Evolutionary conservation across 92 coral and sea anemone genomes (phyloP), one percentile per base, ranked within the genome.

Genomic region (Scolanthus callimorphus): DNA sequence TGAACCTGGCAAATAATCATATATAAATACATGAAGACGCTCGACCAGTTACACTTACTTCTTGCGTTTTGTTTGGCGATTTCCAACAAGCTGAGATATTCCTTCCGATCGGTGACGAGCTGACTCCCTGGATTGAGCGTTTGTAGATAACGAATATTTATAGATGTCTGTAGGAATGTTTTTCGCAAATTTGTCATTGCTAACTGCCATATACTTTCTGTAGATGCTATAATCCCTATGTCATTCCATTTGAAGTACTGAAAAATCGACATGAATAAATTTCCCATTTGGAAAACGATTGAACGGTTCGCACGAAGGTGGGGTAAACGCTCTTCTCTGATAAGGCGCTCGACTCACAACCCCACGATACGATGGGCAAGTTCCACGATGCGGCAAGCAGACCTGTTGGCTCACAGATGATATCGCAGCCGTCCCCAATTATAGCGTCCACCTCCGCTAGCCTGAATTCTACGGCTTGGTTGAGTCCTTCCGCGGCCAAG

Each of bases 281-380:
- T 77, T 20, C 88, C 95, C 88, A 76, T 81, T 58, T 81, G 27
- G 95, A 81, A 54, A 86, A 86, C 3, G 95, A 81, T 1, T 86
- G 90, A 2, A 81, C 89, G 3, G 95, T 86, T 44, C 95, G 71
- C 27, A 78, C 89, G 52, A 86, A 86, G 3, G 95, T 86, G 6
- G 80, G 85, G 48, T 61, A 71, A 52, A 81, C 64, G 38, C 78
- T 75, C 30, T 86, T 86, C 46, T 86, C 89, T 1, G 95, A 86
- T 10, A 86, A 58, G 25, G 76, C 81, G 44, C 88, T 81, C 22
- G 88, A 81, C 69, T 81, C 88, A 21, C 95, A 86, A 41, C 85
- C 95, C 88, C 88, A 86, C 17, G 95, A 86, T 17, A 86, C 79
- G 71, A 85, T 85, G 20, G 95, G 95, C 46, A 86, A 68, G 27